Evolutionary conservation across 1,140 invertebrate species (phyloP).

Genomic region (Vollenhovia emeryi): DNA sequence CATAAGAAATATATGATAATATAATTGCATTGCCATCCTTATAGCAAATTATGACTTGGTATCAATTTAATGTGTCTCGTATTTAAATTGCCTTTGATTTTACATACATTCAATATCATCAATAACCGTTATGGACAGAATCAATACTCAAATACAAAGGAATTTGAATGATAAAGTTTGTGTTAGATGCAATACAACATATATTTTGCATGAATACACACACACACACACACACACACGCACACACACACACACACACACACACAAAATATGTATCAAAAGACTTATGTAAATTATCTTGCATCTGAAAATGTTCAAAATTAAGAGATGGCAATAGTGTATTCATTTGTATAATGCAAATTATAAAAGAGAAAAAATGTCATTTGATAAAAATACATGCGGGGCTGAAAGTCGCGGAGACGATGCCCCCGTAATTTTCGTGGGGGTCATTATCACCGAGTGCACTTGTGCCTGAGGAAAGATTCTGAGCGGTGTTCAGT

Average conservation of each 20-base stretch:
- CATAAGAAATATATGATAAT: too few species aligned
- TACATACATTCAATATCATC: background rate
- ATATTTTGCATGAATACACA: background rate
- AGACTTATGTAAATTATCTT: background rate
- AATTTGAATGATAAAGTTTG: slow-evolving; percentile 34
- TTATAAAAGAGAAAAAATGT: background rate
- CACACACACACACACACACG: too few species aligned
- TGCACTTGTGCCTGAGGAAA: slow-evolving; percentile 67
- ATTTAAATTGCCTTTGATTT: background rate
- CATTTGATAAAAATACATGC: slow-evolving; percentile 49
- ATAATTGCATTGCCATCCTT: slow-evolving; percentile 39
- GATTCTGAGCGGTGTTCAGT: slow-evolving; percentile 73
- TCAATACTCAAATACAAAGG: background rate
- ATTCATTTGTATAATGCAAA: background rate
- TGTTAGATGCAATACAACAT: background rate
- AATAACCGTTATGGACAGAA: background rate
- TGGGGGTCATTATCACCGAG: slow-evolving; percentile 75
- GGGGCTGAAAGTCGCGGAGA: slow-evolving; percentile 27
- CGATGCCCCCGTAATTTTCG: slow-evolving; percentile 70
- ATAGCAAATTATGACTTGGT: background rate
- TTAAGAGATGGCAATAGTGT: background rate
- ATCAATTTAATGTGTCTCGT: slow-evolving; percentile 40
- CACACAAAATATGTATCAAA: background rate
- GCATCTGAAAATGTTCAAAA: background rate
- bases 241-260: too few species aligned